phyloP scores from a whole-genome alignment of 2,888 invertebrate genomes.

The Dugesia japonica region DNA sequence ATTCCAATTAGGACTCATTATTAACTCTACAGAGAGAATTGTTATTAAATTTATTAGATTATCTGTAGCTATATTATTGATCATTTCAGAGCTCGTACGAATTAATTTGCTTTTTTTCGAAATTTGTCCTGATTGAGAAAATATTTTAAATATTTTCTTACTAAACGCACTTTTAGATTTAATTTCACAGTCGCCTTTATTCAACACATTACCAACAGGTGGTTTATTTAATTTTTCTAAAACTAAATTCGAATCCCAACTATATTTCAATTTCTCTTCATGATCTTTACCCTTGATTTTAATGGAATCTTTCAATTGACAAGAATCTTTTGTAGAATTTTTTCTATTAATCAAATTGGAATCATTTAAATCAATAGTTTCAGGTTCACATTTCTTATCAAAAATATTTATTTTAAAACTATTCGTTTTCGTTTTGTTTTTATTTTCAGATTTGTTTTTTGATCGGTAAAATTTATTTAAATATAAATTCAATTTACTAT shows the following conservation, averaged over 20 bases:
- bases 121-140: background rate
- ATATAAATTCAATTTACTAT: background rate
- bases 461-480: background rate
- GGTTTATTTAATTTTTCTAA: too few species aligned
- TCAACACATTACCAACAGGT: background rate
- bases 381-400: too few species aligned
- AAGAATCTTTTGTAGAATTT: too few species aligned
- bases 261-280: too few species aligned
- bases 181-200: background rate
- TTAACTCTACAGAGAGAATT: background rate
- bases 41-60: conserved; percentile 4
- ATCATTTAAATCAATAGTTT: too few species aligned
- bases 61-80: background rate
- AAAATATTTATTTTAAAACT: too few species aligned
- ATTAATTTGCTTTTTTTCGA: background rate
- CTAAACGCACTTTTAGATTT: background rate
- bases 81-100: background rate
- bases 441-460: too few species aligned
- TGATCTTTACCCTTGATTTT: too few species aligned
- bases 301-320: too few species aligned
- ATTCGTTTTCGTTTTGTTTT: too few species aligned
- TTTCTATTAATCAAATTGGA: too few species aligned
- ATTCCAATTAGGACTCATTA: background rate
- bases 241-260: too few species aligned
- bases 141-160: background rate